Conservation (phyloP, 2,797 vertebrate genomes). For the Protonibea diacanthus region DNA sequence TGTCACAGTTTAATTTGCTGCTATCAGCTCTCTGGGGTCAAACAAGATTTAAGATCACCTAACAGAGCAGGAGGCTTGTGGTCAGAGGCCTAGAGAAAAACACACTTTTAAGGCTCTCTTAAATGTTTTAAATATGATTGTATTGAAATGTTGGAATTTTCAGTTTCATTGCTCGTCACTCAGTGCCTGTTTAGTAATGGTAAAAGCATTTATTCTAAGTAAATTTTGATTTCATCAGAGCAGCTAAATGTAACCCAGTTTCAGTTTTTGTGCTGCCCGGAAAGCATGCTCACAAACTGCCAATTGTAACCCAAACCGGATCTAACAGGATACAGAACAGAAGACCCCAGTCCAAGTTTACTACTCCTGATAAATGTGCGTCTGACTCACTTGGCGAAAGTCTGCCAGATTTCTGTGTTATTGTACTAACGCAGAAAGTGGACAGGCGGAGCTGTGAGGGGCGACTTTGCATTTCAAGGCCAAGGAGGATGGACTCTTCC, state of each 20-base stretch:
- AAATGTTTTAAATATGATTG: constrained; percentile 3
- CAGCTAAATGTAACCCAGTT: constrained; percentile 17
- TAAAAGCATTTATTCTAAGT: neutral
- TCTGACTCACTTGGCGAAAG: constrained; percentile 66
- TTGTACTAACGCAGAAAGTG: constrained; percentile 61
- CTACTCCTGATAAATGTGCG: constrained; percentile 66
- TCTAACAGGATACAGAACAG: constrained; percentile 65
- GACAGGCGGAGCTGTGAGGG: constrained; percentile 66
- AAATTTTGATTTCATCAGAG: constrained; percentile 32
- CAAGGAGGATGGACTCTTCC: constrained; percentile 48
- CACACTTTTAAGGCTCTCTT: neutral
- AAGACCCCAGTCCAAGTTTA: constrained; percentile 59
- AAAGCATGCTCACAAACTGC: constrained; percentile 40
- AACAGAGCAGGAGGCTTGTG: constrained; percentile 56
- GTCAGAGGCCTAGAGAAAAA: constrained; percentile 33
- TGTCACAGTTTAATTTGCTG: constrained; percentile 80
- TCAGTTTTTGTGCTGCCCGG: constrained; percentile 26
- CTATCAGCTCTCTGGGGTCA: constrained; percentile 76
- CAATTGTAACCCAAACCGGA: constrained; percentile 68
- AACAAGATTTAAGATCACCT: constrained; percentile 53
- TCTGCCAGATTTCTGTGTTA: constrained; percentile 69
- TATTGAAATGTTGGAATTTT: constrained; percentile 12
- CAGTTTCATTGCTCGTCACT: neutral
- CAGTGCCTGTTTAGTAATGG: neutral
- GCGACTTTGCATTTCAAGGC: constrained; percentile 44